Evolutionary conservation across 2,113 vertebrate genomes (phyloP).

Genomic region (Odocoileus hemionus): DNA sequence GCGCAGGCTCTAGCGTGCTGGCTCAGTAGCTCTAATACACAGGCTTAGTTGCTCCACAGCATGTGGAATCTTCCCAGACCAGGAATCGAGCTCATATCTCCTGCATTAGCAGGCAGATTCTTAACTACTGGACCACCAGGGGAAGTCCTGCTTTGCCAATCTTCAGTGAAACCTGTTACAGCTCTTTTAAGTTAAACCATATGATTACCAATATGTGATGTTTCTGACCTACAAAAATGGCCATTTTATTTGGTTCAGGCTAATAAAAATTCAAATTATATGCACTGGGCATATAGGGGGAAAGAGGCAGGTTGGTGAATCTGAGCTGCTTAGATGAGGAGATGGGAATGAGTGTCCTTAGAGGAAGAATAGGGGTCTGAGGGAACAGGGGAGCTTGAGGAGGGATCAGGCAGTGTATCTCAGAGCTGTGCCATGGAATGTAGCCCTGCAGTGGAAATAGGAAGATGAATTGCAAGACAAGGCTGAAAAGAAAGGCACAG

Average conservation of each 20-base stretch:
- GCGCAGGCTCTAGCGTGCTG: neutral
- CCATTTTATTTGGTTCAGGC: conserved; percentile 4
- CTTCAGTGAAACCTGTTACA: neutral
- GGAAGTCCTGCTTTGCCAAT: neutral
- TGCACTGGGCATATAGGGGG: neutral
- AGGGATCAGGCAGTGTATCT: neutral
- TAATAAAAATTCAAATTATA: neutral
- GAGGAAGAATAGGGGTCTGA: neutral
- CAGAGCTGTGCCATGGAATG: neutral
- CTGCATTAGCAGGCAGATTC: neutral
- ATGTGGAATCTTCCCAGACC: neutral
- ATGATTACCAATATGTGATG: neutral
- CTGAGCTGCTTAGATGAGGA: neutral
- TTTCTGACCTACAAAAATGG: neutral
- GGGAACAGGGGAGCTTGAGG: neutral
- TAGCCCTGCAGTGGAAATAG: neutral
- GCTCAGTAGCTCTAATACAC: neutral
- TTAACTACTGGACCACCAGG: neutral
- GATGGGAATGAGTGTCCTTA: neutral
- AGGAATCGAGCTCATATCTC: neutral
- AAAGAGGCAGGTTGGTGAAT: neutral
- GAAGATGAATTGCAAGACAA: neutral
- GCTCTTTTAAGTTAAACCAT: neutral
- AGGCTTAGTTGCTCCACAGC: neutral
- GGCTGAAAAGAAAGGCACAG: neutral